Conservation (phyloP, 2,888 invertebrate genomes). For the Heteromurus nitidus region DNA sequence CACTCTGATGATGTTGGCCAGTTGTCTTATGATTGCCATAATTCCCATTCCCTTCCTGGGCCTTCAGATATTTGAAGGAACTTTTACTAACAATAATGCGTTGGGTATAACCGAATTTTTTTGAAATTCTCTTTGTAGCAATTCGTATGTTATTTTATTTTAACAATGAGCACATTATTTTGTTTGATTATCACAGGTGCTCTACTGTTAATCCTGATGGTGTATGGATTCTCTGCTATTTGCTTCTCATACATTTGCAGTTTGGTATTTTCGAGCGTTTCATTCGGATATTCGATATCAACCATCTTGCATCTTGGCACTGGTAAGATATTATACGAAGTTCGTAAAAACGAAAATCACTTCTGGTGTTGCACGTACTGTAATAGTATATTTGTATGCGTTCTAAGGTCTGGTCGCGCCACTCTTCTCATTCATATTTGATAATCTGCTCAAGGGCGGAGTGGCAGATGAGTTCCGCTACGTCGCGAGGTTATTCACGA, state of each 20-base stretch:
- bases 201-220: conserved; percentile 77
- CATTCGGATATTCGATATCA: conserved; percentile 77
- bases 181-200: conserved; percentile 79
- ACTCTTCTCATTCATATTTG: conserved; percentile 6
- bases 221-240: conserved; percentile 81
- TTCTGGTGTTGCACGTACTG: background rate
- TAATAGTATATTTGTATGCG: too few relatives aligned
- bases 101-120: conserved; percentile 49
- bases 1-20: conserved; percentile 75
- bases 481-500: conserved; percentile 64
- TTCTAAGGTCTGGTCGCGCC: conserved; percentile 23
- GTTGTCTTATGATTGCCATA: conserved; percentile 74
- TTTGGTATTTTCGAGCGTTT: conserved; percentile 77
- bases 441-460: too few relatives aligned
- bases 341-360: background rate
- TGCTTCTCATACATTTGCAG: conserved; percentile 81
- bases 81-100: conserved; percentile 73
- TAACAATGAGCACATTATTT: too few relatives aligned
- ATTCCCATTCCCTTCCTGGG: conserved; percentile 73
- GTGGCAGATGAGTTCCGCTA: too few relatives aligned
- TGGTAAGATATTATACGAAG: conserved; percentile 47
- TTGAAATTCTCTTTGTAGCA: background rate
- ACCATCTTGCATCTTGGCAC: conserved; percentile 74
- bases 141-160: background rate
- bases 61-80: conserved; percentile 75